Evolutionary conservation across 2,888 invertebrate species (phyloP), one percentile per base, ranked within the genome.

Genomic region (Erebia aethiops): DNA sequence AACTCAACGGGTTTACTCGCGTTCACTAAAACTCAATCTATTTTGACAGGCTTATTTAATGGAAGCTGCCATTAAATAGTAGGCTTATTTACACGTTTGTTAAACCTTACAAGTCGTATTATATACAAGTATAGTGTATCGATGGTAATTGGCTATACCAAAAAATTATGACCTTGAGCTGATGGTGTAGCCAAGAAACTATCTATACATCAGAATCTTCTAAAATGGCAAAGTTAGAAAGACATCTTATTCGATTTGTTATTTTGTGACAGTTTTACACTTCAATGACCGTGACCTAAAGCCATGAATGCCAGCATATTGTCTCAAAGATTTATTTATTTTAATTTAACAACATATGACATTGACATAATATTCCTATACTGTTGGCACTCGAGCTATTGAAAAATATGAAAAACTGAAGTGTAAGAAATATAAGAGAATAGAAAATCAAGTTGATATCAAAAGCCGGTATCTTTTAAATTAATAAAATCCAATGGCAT

Each of bases 1-100:
- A 76, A 78, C 75, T 26, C 21, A 72, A 16, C 41, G 18, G 9
- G 46, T 49, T 57, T 69, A 69, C 61, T 43, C 52, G 21, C 16
- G 21, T 35, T 54, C 14, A 21, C 10, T 58, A 58, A 56, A 58
- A 35, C 2, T 43, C 18, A 61, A 61, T 16, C 0, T 46, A 43
- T 61, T 61, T 41, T 43, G 11, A 43, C 43, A 26, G 14, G 58
- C 35, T 58, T 57, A 9, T 13, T 56, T 21, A 2, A 21, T 21
- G 4, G 11, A 0, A 51, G 51, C 14, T 7, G n/a, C n/a, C n/a
- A n/a, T n/a, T n/a, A n/a, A n/a, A n/a, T n/a, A n/a, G n/a, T n/a
- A 26, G 14, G 58, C 35, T 58, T 51, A 51, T 52, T 13, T 56
- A n/a, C 16, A 16, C n/a, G 21, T 56, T 2, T 4, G 11, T 21